Evolutionary conservation across 1,140 invertebrate genomes (phyloP).

Genomic region (Lepidurus couesii): DNA sequence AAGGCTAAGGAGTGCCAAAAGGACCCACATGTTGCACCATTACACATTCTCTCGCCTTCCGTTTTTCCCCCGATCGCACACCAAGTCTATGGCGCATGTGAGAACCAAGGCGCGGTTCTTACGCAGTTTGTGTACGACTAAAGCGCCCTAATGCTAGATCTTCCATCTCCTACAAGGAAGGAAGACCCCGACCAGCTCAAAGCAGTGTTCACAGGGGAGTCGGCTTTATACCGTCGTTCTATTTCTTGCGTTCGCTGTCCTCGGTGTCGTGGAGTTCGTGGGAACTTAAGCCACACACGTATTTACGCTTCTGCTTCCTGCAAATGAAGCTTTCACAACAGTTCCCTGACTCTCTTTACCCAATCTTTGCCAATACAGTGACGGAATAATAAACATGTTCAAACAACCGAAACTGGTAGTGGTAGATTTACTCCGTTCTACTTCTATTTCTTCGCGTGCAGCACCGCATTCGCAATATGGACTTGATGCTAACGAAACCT

Average conservation of each 20-base stretch:
- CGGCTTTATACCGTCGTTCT: neutral
- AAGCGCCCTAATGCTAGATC: neutral
- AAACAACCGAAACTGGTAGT: neutral
- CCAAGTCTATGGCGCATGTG: neutral
- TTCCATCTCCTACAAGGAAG: conserved; percentile 1
- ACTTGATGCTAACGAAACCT: neutral
- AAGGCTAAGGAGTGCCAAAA: conserved; percentile 6
- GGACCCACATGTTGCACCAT: conserved; percentile 20
- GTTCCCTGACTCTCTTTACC: neutral
- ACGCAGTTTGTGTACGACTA: neutral
- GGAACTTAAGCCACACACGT: neutral
- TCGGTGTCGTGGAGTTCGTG: neutral
- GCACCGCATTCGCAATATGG: neutral
- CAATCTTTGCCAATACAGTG: conserved; percentile 15
- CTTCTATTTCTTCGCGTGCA: neutral
- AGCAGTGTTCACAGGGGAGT: neutral
- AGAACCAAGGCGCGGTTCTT: neutral
- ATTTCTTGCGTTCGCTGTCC: neutral
- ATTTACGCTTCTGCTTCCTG: conserved; percentile 7
- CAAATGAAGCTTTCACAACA: neutral
- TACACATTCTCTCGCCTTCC: neutral
- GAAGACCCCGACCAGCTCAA: neutral
- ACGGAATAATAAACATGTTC: conserved; percentile 18
- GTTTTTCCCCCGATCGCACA: neutral
- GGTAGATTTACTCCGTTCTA: neutral